Evolutionary conservation across 2,113 vertebrate species (phyloP).

Genomic region (Erythrolamprus reginae): DNA sequence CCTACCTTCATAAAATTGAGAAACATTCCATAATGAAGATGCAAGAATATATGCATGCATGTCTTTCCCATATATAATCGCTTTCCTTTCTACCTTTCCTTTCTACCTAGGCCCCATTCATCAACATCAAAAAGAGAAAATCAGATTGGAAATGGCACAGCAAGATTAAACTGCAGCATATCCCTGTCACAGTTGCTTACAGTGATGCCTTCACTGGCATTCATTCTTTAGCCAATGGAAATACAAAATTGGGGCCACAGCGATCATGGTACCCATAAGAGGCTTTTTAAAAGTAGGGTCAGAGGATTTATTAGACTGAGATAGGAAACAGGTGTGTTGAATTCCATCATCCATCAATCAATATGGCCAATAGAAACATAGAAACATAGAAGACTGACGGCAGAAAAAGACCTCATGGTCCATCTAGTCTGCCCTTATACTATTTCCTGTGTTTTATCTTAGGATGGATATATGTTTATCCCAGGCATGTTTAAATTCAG

Average conservation of each 20-base stretch:
- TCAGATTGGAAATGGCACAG: conserved; percentile 38
- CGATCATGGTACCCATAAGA: background rate
- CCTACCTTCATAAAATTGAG: background rate
- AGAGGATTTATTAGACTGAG: background rate
- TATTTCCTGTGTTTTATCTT: too few species aligned
- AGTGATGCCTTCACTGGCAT: background rate
- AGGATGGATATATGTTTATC: too few species aligned
- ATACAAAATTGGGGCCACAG: background rate
- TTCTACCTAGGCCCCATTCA: conserved; percentile 41
- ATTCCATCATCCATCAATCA: background rate
- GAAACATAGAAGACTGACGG: too few species aligned
- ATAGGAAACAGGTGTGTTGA: background rate
- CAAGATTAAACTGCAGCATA: conserved; percentile 30
- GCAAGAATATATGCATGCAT: background rate
- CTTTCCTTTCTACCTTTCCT: background rate
- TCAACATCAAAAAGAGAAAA: conserved; percentile 38
- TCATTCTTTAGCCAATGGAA: background rate
- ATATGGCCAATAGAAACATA: background rate
- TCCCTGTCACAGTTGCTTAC: conserved; percentile 39
- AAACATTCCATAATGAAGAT: background rate
- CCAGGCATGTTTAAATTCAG: too few species aligned
- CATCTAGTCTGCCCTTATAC: too few species aligned
- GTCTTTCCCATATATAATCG: background rate
- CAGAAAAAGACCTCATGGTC: too few species aligned
- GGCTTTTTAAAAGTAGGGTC: background rate